Evolutionary conservation across 1,140 invertebrate species (phyloP).

Genomic region (Zophobas morio): DNA sequence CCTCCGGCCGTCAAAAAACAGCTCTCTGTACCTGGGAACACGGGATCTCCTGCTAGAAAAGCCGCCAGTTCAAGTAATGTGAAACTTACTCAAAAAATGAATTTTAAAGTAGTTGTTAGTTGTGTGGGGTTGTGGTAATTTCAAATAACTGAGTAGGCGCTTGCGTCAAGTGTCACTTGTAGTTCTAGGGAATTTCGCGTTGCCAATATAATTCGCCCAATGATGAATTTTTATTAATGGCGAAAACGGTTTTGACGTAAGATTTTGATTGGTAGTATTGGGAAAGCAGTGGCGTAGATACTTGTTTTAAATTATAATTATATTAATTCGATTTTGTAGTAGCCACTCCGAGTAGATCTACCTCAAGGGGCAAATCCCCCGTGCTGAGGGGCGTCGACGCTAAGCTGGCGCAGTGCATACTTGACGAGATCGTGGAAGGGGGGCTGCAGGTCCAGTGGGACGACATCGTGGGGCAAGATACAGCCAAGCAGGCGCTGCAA

Average conservation of each 20-base stretch:
- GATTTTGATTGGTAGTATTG: too few relatives aligned
- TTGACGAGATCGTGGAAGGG: constrained; percentile 82
- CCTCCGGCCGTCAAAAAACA: constrained; percentile 86
- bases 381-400: constrained; percentile 85
- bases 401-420: constrained; percentile 88
- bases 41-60: constrained; percentile 74
- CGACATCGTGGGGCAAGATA: constrained; percentile 92
- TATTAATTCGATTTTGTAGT: not conserved
- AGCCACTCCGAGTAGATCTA: constrained; percentile 36
- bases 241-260: too few relatives aligned
- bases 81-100: not conserved
- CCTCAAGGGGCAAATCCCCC: constrained; percentile 61
- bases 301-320: too few relatives aligned
- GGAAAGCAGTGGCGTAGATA: too few relatives aligned
- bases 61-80: constrained; percentile 2
- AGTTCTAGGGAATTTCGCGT: too few relatives aligned
- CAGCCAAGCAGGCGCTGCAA: constrained; percentile 95
- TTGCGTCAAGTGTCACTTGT: too few relatives aligned
- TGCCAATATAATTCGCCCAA: too few relatives aligned
- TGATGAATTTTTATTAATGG: too few relatives aligned
- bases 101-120: not conserved
- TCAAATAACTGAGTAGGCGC: too few relatives aligned
- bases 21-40: constrained; percentile 77
- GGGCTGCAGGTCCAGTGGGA: constrained; percentile 91
- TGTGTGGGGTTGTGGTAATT: too few relatives aligned